A percentile compares a stretch with the other conserved stretches of the same genome.
Conservation (phyloP, 2,888 invertebrate genomes). For the Trissolcus brochymenae region DNA sequence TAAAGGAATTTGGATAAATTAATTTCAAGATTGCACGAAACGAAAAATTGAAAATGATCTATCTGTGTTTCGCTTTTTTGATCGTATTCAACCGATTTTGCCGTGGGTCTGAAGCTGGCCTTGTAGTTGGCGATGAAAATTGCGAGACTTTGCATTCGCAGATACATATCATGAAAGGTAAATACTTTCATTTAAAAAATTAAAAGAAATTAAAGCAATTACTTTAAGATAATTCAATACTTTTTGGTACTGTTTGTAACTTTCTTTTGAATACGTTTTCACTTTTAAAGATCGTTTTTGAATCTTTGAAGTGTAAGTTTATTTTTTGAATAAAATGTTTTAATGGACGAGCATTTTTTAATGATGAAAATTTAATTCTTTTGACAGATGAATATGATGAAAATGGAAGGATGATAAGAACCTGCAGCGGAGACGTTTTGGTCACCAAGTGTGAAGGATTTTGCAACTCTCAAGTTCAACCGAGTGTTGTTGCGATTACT, state of each 20-base stretch:
- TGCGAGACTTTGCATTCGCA: constrained; percentile 92
- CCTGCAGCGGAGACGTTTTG: constrained; percentile 91
- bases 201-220: neutral
- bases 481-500: constrained; percentile 90
- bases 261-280: neutral
- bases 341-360: neutral
- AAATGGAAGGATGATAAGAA: constrained; percentile 87
- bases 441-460: constrained; percentile 96
- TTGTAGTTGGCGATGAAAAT: constrained; percentile 77
- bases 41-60: constrained; percentile 19
- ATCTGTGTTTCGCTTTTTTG: constrained; percentile 8
- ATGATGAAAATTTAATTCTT: no score
- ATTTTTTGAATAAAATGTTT: neutral
- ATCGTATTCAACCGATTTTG: constrained; percentile 11
- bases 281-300: neutral
- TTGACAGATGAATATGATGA: constrained; percentile 90
- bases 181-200: constrained; percentile 14
- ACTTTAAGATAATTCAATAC: no score
- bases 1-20: neutral
- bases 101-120: constrained; percentile 11
- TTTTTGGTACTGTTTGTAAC: neutral
- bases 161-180: constrained; percentile 91
- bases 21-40: neutral
- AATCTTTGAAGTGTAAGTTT: neutral
- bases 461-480: constrained; percentile 94